Evolutionary conservation across 2,888 invertebrate species (phyloP).

Genomic region (Spilosoma lubricipeda): DNA sequence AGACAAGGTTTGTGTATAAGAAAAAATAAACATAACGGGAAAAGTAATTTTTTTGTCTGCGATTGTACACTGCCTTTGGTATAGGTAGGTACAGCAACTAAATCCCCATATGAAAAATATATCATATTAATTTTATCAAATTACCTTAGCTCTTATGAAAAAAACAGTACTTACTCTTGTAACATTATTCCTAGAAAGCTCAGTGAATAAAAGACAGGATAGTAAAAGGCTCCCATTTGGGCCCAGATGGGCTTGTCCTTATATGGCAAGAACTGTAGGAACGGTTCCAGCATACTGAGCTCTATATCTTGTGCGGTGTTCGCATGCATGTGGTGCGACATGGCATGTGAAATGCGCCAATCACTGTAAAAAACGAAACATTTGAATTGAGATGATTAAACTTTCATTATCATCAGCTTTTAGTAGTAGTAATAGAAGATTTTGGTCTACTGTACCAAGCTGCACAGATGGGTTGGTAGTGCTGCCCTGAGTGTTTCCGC

Average conservation of each 20-base stretch:
- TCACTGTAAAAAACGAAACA: constrained; percentile 79
- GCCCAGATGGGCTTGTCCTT: constrained; percentile 83
- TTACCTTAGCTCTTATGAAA: too few species aligned
- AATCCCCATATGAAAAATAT: too few species aligned
- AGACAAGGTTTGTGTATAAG: too few species aligned
- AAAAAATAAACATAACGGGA: too few species aligned
- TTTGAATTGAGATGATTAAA: not conserved
- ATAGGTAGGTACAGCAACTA: too few species aligned
- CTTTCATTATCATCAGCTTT: not conserved
- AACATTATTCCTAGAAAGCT: constrained; percentile 62
- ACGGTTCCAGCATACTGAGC: constrained; percentile 89
- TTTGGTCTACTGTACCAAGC: not conserved
- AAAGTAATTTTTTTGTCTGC: too few species aligned
- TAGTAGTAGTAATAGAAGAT: not conserved
- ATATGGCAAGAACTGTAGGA: constrained; percentile 89
- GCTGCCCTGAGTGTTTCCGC: too few species aligned
- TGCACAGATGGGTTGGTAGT: not conserved
- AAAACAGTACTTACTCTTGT: constrained; percentile 78
- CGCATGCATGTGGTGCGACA: constrained; percentile 93
- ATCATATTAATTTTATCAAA: too few species aligned
- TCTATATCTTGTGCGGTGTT: constrained; percentile 93
- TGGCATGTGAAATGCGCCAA: constrained; percentile 92
- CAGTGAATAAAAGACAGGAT: constrained; percentile 74
- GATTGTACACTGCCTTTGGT: too few species aligned
- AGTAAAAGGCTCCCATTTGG: constrained; percentile 86